Percentiles rank a stretch among this genome's conserved stretches.
phyloP scores from a whole-genome alignment of 1,140 invertebrate genomes.

The Heliconius nattereri region DNA sequence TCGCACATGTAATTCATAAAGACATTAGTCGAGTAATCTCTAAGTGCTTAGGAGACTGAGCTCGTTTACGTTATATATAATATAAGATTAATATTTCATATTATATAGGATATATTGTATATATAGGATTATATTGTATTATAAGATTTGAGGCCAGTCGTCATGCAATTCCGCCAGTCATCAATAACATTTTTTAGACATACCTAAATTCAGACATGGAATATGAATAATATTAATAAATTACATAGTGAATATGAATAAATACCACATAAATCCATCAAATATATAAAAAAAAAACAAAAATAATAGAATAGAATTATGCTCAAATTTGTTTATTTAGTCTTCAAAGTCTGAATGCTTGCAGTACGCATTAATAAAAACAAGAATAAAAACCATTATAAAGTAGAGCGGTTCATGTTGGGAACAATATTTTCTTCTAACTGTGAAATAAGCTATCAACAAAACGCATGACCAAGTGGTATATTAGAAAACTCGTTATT shows the following conservation, averaged over 20 bases:
- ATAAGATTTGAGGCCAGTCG: not conserved
- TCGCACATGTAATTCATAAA: constrained; percentile 18
- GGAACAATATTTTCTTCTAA: not conserved
- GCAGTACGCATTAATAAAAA: not conserved
- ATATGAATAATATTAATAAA: too few relatives aligned
- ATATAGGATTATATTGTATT: not conserved
- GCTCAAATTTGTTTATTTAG: too few relatives aligned
- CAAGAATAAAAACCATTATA: not conserved
- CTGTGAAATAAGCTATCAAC: constrained; percentile 8
- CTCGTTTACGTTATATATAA: not conserved
- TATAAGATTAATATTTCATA: not conserved
- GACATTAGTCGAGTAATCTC: constrained; percentile 14
- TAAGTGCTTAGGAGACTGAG: not conserved
- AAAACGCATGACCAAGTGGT: constrained; percentile 16
- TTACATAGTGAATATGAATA: too few relatives aligned
- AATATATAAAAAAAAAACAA: too few relatives aligned
- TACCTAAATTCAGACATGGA: too few relatives aligned
- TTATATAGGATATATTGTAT: too few relatives aligned
- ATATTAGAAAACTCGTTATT: constrained; percentile 33
- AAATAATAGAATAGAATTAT: too few relatives aligned
- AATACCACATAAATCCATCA: too few relatives aligned
- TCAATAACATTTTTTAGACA: too few relatives aligned
- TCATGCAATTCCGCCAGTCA: too few relatives aligned
- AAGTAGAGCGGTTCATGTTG: not conserved
- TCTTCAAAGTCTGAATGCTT: not conserved